phyloP scores from a whole-genome alignment of 2,113 vertebrate species.

The Grallaria varia region DNA sequence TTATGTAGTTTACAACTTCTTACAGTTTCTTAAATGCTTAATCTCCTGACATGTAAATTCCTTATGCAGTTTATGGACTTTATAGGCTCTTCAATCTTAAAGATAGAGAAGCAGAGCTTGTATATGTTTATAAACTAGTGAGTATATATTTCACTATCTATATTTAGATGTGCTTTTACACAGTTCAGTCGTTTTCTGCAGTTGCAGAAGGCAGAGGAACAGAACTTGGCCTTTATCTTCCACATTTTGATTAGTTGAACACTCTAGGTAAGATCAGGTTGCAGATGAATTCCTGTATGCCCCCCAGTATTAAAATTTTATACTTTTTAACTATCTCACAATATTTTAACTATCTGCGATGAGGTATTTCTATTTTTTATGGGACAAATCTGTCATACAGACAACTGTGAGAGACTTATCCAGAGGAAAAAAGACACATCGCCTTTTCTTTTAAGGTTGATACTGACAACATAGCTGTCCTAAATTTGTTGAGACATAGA shows the following conservation, averaged over 20 bases:
- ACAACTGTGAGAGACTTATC: background rate
- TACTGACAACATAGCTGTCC: background rate
- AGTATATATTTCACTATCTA: background rate
- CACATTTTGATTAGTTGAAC: background rate
- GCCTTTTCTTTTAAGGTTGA: background rate
- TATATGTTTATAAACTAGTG: background rate
- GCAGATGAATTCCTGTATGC: background rate
- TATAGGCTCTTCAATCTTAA: background rate
- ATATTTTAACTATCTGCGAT: background rate
- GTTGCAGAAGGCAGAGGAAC: background rate
- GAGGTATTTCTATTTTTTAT: background rate
- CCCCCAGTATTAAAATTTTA: background rate
- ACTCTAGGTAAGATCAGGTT: background rate
- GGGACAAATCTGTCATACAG: background rate
- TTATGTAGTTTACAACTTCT: background rate
- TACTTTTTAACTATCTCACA: background rate
- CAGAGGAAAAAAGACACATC: background rate
- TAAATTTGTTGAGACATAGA: background rate
- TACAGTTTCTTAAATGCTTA: background rate
- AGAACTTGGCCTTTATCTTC: background rate
- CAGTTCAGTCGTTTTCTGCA: background rate
- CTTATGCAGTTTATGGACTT: background rate
- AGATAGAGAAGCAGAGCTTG: background rate
- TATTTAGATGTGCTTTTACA: background rate
- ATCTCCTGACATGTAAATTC: background rate